These are phyloP conservation scores for Cyrtorhinus lividipennis DNA, from an alignment of 1,140 invertebrate species.

Conservation along the genomic window DNA sequence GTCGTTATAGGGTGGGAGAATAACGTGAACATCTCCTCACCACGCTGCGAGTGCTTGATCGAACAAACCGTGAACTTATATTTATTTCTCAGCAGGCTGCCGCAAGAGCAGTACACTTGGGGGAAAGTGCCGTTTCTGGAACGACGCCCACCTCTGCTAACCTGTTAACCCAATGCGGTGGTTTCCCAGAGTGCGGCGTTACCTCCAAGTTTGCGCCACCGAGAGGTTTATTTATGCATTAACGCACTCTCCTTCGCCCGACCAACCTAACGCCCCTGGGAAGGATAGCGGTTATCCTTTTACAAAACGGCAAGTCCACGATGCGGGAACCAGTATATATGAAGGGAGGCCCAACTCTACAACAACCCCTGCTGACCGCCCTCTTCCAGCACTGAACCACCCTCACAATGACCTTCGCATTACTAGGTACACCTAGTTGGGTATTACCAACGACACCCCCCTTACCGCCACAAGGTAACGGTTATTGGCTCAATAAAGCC, in stretches of 20 bases:
- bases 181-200: neutral
- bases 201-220: neutral
- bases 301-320: too few relatives aligned
- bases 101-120: too few relatives aligned
- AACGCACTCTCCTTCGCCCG: neutral
- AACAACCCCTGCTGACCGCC: neutral
- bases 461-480: neutral
- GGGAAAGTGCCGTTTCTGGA: too few relatives aligned
- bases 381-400: neutral
- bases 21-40: too few relatives aligned
- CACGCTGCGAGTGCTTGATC: too few relatives aligned
- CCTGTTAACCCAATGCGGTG: neutral
- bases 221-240: neutral
- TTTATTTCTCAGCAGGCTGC: too few relatives aligned
- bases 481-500: constrained; percentile 6
- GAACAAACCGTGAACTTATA: too few relatives aligned
- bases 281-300: too few relatives aligned
- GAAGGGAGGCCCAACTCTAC: neutral
- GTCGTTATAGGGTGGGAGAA: too few relatives aligned
- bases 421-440: constrained; percentile 7
- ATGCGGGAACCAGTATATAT: neutral
- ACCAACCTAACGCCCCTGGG: neutral
- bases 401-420: neutral
- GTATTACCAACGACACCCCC: neutral
- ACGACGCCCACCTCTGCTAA: neutral